Conservation (phyloP, 2,888 invertebrate species). For the Latheticus oryzae region DNA sequence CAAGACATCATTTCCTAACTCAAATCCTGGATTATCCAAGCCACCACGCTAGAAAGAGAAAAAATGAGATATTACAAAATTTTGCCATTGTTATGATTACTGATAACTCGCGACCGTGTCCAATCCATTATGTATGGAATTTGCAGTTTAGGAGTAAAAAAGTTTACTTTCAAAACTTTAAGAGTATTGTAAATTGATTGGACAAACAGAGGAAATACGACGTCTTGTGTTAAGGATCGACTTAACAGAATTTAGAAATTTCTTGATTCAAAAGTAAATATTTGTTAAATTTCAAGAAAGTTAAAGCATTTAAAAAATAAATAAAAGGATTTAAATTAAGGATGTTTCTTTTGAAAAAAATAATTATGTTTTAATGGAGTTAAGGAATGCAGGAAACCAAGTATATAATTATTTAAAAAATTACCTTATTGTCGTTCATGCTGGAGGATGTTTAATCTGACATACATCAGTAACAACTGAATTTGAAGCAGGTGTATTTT, state of each 20-base stretch:
- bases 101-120: not conserved
- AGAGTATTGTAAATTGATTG: constrained; percentile 15
- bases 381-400: constrained; percentile 1
- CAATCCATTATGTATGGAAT: constrained; percentile 10
- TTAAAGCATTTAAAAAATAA: too few species aligned
- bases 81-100: constrained; percentile 15
- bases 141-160: not conserved
- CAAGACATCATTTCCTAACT: constrained; percentile 39
- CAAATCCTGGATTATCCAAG: constrained; percentile 53
- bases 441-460: constrained; percentile 26
- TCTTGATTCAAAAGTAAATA: too few species aligned
- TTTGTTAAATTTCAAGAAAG: too few species aligned
- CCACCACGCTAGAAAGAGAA: constrained; percentile 50
- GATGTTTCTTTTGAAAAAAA: not conserved
- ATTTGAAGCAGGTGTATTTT: constrained; percentile 23
- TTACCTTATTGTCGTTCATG: constrained; percentile 28
- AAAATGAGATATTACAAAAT: too few species aligned
- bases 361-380: not conserved
- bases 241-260: too few species aligned
- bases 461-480: constrained; percentile 36
- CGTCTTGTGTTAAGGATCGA: too few species aligned
- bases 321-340: not conserved
- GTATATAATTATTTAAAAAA: too few species aligned
- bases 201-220: not conserved
- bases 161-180: constrained; percentile 25